Base-by-base conservation (phyloP, 2,888 invertebrate species). In the Melikaiella ostensackeni region DNA sequence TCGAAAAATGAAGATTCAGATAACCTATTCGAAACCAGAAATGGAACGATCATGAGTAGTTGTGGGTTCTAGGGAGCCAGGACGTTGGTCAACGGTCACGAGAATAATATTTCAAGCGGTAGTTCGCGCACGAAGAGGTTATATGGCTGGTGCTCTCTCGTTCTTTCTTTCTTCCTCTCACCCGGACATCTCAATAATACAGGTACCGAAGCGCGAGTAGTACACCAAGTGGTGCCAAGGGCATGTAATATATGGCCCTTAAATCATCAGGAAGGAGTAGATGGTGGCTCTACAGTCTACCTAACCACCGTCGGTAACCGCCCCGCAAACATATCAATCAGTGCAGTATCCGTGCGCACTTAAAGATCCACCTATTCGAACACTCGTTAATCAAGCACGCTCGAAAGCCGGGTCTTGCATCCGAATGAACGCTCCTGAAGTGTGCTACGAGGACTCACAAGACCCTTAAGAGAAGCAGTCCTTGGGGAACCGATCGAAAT, bases 291-390 rank as follows among this genome's bases (percentile, higher is more conserved):
- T 87, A 50, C 50, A 89, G 88, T 87, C 86, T 70, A 87, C 84
- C 86, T 84, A 85, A 87, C 84, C 86, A 86, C 82, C 85, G 85
- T 79, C 80, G 81, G 86, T 89, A 89, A 89, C 89, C 88, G 88
- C 88, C 89, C 88, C 86, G 87, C 88, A 88, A 90, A 90, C 90
- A 89, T 91, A 91, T 90, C 91, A 90, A 91, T 91, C 90, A 90
- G 89, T 80, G 63, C 79, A 66, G 66, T 80, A 78, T 76, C 76
- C 75, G 74, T 76, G 81, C 80, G 79, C 84, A 82, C 84, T 86
- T 85, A 83, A 84, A 84, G 84, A 85, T 86, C 84, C 83, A 82
- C 85, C 86, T 85, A 86, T 85, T 87, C 85, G 83, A 84, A 85
- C 84, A 84, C 85, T 87, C 86, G 87, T 88, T 88, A 87, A 88